Conservation (phyloP, 2,888 invertebrate genomes). For the Arge pagana region DNA sequence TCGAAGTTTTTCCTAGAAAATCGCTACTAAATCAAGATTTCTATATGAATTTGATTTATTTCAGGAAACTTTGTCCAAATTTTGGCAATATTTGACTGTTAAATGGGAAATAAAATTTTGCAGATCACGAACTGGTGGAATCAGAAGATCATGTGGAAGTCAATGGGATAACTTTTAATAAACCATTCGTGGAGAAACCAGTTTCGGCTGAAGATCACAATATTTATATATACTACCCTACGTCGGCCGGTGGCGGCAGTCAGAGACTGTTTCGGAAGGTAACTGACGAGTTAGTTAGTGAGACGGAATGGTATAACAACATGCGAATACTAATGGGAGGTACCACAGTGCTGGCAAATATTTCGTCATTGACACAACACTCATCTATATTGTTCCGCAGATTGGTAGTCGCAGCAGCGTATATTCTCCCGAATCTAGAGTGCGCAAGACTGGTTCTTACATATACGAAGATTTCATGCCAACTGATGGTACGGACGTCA, state of each 20-base stretch:
- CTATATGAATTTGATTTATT: constrained; percentile 7
- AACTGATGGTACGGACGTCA: constrained; percentile 83
- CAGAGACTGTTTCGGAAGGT: constrained; percentile 98
- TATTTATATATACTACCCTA: constrained; percentile 99
- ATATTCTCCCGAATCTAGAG: constrained; percentile 95
- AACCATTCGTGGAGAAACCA: constrained; percentile 99
- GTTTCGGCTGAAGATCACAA: constrained; percentile 99
- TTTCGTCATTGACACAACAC: too few relatives aligned
- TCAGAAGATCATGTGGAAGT: constrained; percentile 98
- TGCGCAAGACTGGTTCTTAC: constrained; percentile 95
- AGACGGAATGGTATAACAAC: too few relatives aligned
- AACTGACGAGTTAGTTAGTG: too few relatives aligned
- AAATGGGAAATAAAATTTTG: constrained; percentile 45
- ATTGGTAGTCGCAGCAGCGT: constrained; percentile 98
- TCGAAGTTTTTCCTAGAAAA: constrained; percentile 5
- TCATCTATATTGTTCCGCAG: constrained; percentile 62
- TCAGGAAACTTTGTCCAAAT: neutral
- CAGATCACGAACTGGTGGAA: constrained; percentile 90
- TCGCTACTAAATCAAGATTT: constrained; percentile 3
- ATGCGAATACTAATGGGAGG: too few relatives aligned
- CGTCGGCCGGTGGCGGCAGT: constrained; percentile 96
- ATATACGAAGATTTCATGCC: constrained; percentile 99
- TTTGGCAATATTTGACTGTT: constrained; percentile 38
- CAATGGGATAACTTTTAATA: constrained; percentile 92
- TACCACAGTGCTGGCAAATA: too few relatives aligned